Evolutionary conservation across 2,797 vertebrate genomes (phyloP).

Genomic region (Molossus molossus): DNA sequence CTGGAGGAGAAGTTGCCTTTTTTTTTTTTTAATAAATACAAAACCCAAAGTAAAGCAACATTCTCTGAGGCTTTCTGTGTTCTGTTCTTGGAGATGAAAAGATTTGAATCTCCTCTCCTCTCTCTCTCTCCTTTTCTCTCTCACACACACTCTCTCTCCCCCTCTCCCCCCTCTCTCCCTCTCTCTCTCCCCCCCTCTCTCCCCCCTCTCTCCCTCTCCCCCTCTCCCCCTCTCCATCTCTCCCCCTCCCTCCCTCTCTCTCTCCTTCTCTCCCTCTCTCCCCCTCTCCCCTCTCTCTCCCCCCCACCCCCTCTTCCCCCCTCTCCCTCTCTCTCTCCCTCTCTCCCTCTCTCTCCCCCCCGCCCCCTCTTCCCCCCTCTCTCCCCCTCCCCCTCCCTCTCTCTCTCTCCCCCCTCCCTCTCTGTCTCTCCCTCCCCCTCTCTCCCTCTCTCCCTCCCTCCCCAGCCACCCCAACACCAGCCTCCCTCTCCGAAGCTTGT

Average conservation of each 20-base stretch:
- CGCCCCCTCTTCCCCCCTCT: accelerated
- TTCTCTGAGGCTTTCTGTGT: constrained; percentile 43
- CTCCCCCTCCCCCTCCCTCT: no score
- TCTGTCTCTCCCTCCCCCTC: background rate
- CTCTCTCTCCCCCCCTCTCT: background rate
- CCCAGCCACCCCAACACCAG: background rate
- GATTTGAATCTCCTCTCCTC: background rate
- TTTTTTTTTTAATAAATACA: constrained; percentile 47
- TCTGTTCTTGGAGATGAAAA: constrained; percentile 79
- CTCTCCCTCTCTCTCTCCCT: no score
- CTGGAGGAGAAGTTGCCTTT: background rate
- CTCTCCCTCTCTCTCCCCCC: background rate
- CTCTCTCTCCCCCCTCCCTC: no score
- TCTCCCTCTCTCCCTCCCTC: accelerated
- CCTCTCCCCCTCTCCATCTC: no score
- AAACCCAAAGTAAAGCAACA: constrained; percentile 46
- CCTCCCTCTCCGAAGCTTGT: constrained; percentile 39
- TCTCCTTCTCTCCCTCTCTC: no score
- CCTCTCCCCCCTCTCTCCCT: no score
- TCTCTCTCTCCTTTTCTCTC: background rate
- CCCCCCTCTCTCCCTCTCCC: no score
- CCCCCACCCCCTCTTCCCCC: no score
- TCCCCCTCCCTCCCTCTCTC: background rate
- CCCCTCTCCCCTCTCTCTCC: no score
- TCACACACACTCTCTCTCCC: no score